Conservation (phyloP, 2,888 invertebrate genomes). For the Polydrusus pterygomalis region DNA sequence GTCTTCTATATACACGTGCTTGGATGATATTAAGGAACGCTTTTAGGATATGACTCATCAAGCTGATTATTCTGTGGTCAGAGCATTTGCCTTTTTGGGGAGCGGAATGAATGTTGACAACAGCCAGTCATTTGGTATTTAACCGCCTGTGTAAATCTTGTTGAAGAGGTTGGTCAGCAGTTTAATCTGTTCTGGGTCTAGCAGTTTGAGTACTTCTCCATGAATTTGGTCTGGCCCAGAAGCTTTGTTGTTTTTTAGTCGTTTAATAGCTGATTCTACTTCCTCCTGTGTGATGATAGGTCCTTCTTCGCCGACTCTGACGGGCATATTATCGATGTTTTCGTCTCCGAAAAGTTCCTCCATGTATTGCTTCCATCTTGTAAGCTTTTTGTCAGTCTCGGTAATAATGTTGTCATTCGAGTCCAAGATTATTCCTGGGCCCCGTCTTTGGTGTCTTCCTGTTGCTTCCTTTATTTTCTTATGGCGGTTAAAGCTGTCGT, state of each 20-base stretch:
- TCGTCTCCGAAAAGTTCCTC: conserved; percentile 21
- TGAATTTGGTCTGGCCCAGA: conserved; percentile 15
- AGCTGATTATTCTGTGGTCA: conserved; percentile 26
- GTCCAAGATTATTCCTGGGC: conserved; percentile 8
- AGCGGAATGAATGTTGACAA: not conserved
- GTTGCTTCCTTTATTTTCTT: not conserved
- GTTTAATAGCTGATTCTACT: conserved; percentile 21
- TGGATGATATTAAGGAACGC: conserved; percentile 26
- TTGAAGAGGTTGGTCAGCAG: no score
- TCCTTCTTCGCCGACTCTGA: conserved; percentile 1
- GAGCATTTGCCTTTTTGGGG: conserved; percentile 32
- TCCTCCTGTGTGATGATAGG: conserved; percentile 31
- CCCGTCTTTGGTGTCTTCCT: conserved; percentile 13
- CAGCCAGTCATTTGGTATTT: no score
- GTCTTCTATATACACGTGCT: no score
- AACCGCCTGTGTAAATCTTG: no score
- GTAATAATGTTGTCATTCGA: conserved; percentile 18
- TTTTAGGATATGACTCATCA: conserved; percentile 13
- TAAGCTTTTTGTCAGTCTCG: conserved; percentile 23
- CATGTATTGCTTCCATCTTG: conserved; percentile 34
- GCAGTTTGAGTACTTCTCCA: not conserved
- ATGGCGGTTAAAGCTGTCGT: no score
- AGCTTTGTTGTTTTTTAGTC: conserved; percentile 26
- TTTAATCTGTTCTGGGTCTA: no score
- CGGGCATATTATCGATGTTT: not conserved